Evolutionary conservation across 92 coral and sea anemone species (phyloP).

Genomic region (Chrysogorgia sp.): DNA sequence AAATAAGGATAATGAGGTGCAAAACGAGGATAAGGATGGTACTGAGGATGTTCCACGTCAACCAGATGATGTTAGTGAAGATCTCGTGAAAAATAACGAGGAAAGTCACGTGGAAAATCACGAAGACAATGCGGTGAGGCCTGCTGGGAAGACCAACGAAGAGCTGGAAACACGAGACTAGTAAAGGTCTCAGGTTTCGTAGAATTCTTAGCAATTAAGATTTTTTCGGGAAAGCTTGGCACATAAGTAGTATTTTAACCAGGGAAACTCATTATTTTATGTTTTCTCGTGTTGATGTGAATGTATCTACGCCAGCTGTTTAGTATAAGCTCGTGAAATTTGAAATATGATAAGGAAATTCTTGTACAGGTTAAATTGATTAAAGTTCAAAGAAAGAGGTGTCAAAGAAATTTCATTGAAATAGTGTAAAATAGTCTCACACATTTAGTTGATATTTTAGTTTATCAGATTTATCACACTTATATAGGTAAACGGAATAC

Average conservation of each 20-base stretch:
- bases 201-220: no score
- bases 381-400: not conserved
- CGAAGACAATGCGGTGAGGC: not conserved
- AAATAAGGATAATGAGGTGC: not conserved
- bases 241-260: not conserved
- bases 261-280: not conserved
- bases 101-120: not conserved
- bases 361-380: conserved; percentile 1
- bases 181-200: no score
- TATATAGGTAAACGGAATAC: no score
- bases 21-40: not conserved
- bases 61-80: not conserved
- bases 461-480: no score
- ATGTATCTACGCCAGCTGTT: not conserved
- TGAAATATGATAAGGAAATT: not conserved
- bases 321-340: not conserved
- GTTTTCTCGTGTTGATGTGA: not conserved
- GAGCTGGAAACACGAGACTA: not conserved
- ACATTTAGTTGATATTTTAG: no score
- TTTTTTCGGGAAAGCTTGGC: not conserved
- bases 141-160: not conserved
- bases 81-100: not conserved
- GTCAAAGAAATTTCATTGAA: no score
- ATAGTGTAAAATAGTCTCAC: no score
- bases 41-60: not conserved